phyloP scores from a whole-genome alignment of 2,113 vertebrate genomes.

The Petromus typicus region DNA sequence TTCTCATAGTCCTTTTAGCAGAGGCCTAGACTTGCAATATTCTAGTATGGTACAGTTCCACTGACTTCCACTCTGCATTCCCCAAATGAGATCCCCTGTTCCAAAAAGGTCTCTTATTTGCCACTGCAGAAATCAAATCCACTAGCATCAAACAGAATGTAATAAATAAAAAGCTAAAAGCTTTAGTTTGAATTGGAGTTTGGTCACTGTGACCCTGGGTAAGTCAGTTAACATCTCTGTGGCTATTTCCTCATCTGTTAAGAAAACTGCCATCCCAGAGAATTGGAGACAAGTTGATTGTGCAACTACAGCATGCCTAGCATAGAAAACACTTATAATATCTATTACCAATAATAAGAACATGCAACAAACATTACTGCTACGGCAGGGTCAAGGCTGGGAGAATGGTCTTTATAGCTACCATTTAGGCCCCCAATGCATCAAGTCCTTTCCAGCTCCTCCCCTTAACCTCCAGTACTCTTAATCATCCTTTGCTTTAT shows the following conservation, averaged over 20 bases:
- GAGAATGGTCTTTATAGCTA: background rate
- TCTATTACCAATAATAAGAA: slow-evolving; percentile 11
- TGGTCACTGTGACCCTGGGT: background rate
- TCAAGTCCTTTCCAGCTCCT: background rate
- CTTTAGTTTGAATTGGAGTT: slow-evolving; percentile 20
- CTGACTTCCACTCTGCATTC: background rate
- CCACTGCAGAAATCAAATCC: background rate
- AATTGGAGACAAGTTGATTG: background rate
- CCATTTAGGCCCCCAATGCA: background rate
- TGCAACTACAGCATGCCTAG: background rate
- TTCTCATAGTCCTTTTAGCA: background rate
- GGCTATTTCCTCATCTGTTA: slow-evolving; percentile 1
- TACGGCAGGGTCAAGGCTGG: background rate
- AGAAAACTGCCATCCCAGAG: background rate
- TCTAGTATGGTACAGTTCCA: background rate
- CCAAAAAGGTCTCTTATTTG: background rate
- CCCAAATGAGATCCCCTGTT: background rate
- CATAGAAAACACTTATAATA: background rate
- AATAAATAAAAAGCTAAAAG: background rate
- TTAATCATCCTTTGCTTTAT: background rate
- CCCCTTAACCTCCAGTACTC: background rate
- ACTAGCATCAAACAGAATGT: background rate
- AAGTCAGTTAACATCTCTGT: background rate
- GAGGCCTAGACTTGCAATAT: background rate
- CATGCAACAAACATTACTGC: background rate